Evolutionary conservation across 2,113 vertebrate genomes (phyloP).

Genomic region (Marmota monax): DNA sequence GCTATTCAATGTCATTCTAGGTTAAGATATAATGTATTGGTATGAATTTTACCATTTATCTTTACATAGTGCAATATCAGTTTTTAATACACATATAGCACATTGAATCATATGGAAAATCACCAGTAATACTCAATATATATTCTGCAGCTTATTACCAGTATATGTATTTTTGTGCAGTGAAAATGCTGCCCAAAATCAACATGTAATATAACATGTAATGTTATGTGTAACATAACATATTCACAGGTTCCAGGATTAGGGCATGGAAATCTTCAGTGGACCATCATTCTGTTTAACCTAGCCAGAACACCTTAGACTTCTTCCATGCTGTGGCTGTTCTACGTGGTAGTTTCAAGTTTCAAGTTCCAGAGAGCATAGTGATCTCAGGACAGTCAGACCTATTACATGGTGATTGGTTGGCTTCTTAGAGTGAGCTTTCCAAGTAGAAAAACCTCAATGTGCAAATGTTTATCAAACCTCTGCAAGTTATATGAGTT

Average conservation of each 20-base stretch:
- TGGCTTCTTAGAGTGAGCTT: neutral
- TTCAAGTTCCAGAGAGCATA: neutral
- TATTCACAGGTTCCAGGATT: too few relatives aligned
- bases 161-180: neutral
- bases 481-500: neutral
- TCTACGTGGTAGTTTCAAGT: neutral
- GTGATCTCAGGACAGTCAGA: neutral
- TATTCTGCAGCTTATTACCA: neutral
- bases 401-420: neutral
- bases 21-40: neutral
- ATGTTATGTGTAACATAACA: neutral
- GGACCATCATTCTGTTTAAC: neutral
- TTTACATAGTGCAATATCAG: neutral
- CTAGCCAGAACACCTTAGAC: neutral
- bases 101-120: neutral
- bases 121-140: neutral
- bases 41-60: conserved; percentile 5
- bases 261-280: neutral
- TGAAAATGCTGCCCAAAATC: neutral
- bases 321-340: neutral
- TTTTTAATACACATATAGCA: neutral
- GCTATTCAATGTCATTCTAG: neutral
- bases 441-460: neutral
- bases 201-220: neutral
- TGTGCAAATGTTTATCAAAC: neutral